Conservation (phyloP, 35 echinoderm and acorn worm genomes). For the Ophiothrix spiculata region DNA sequence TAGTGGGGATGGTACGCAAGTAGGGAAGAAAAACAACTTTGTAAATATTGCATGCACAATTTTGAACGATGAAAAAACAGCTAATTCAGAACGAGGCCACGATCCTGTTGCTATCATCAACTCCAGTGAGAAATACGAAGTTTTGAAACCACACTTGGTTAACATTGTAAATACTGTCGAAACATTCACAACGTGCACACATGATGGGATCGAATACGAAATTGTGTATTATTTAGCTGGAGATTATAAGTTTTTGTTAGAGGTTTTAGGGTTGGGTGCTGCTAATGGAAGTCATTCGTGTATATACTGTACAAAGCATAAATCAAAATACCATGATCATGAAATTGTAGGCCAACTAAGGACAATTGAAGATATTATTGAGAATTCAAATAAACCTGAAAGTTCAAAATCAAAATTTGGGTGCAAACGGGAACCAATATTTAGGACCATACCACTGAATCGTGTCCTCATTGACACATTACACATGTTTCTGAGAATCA, state of each 20-base stretch:
- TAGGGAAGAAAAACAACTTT: neutral
- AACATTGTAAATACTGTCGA: neutral
- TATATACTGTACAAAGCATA: constrained; percentile 20
- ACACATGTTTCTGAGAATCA: constrained; percentile 22
- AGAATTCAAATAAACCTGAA: neutral
- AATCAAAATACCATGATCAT: neutral
- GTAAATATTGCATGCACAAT: neutral
- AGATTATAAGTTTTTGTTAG: constrained; percentile 26
- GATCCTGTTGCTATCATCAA: neutral
- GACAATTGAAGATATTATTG: constrained; percentile 1
- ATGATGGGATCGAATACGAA: neutral
- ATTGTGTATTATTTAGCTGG: constrained; percentile 21
- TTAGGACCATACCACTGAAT: neutral
- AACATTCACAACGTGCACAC: neutral
- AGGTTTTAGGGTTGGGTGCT: neutral
- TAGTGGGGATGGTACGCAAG: neutral
- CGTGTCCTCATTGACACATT: constrained; percentile 1
- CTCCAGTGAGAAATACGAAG: neutral
- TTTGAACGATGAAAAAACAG: neutral
- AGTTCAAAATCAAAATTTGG: neutral
- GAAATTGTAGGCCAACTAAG: neutral
- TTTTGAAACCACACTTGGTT: neutral
- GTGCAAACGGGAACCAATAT: constrained; percentile 5
- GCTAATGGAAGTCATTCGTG: constrained; percentile 18
- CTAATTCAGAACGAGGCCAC: neutral